A percentile compares a stretch with the other conserved stretches of the same genome.
These are phyloP conservation scores for Hemibagrus guttatus DNA, from an alignment of 2,797 vertebrate genomes.

Conservation along the genomic window DNA sequence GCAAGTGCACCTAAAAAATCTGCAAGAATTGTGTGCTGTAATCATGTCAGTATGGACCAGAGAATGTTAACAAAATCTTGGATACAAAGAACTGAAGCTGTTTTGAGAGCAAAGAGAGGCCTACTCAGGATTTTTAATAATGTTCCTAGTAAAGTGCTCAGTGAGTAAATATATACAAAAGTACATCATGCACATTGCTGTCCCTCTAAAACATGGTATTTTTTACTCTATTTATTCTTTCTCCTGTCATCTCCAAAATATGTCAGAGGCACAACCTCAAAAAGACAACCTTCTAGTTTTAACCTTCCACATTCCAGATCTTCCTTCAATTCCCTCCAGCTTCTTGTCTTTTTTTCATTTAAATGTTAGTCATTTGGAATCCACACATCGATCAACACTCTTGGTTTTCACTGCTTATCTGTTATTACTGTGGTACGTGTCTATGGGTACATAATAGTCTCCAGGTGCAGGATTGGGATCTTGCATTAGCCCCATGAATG, in stretches of 20 bases:
- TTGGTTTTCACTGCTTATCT: neutral
- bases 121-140: too few species aligned
- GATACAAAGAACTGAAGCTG: neutral
- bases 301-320: neutral
- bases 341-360: neutral
- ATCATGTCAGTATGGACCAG: neutral
- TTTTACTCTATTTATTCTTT: neutral
- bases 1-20: neutral
- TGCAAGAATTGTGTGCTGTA: neutral
- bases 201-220: neutral
- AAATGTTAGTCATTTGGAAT: neutral
- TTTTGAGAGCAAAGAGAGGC: neutral
- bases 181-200: neutral
- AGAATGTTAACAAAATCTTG: too few species aligned
- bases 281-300: neutral
- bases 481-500: neutral
- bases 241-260: neutral
- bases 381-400: neutral
- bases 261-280: neutral
- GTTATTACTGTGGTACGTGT: neutral
- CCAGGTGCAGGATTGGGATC: conserved; percentile 2
- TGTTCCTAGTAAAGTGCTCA: too few species aligned
- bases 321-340: neutral
- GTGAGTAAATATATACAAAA: too few species aligned
- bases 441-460: conserved; percentile 4